Conservation (phyloP, 2,113 vertebrate genomes). For the Eptatretus burgeri region DNA sequence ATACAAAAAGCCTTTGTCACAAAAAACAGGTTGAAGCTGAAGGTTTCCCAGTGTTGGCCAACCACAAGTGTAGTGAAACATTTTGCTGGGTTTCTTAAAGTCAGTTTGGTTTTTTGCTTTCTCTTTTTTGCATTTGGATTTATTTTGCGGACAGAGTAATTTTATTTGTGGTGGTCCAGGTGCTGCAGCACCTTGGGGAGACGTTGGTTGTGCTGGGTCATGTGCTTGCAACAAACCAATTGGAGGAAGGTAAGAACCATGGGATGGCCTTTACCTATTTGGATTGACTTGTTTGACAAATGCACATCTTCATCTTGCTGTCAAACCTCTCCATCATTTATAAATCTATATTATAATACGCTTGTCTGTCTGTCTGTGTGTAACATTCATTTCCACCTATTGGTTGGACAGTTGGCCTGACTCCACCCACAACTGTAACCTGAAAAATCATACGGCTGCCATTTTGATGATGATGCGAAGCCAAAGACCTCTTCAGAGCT, state of each 20-base stretch:
- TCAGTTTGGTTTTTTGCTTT: neutral
- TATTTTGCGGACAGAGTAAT: neutral
- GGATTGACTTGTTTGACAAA: too few relatives aligned
- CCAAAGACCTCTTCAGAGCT: too few relatives aligned
- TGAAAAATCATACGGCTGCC: too few relatives aligned
- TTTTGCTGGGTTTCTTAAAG: neutral
- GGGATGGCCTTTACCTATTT: too few relatives aligned
- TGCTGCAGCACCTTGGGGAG: conserved; percentile 14
- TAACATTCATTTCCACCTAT: too few relatives aligned
- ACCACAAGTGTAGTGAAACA: neutral
- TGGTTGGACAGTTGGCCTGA: too few relatives aligned
- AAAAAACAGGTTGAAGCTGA: neutral
- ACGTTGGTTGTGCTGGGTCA: conserved; percentile 14
- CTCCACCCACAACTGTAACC: too few relatives aligned
- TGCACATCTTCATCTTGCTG: too few relatives aligned
- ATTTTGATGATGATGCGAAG: too few relatives aligned
- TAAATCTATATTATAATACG: too few relatives aligned
- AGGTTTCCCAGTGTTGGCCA: neutral
- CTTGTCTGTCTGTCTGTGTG: too few relatives aligned
- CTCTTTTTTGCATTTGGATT: neutral
- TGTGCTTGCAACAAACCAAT: conserved; percentile 11
- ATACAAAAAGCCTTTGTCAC: neutral
- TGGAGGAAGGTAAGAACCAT: conserved; percentile 15
- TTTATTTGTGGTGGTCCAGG: conserved; percentile 10
- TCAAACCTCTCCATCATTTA: too few relatives aligned